phyloP scores from a whole-genome alignment of 2,113 vertebrate genomes.

The Phyllopteryx taeniolatus region DNA sequence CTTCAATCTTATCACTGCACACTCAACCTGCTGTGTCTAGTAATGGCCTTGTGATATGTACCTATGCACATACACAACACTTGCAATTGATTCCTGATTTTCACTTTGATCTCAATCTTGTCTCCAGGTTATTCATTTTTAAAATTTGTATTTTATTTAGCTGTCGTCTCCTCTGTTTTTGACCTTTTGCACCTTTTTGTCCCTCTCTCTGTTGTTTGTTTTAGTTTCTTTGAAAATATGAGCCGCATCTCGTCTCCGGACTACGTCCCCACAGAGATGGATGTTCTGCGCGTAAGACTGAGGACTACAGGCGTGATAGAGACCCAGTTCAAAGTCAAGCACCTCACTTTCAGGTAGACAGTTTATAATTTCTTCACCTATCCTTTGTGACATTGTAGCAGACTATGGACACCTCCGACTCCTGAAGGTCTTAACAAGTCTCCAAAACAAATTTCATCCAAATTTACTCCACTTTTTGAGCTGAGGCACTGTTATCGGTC shows the following conservation, averaged over 20 bases:
- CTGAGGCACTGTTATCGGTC: constrained; percentile 40
- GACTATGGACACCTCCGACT: not conserved
- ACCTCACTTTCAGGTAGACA: constrained; percentile 74
- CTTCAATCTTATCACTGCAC: constrained; percentile 48
- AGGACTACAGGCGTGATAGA: constrained; percentile 75
- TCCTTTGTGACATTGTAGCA: not conserved
- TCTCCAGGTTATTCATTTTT: constrained; percentile 29
- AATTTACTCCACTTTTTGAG: constrained; percentile 13
- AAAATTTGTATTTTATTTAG: not conserved
- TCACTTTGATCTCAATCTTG: constrained; percentile 56
- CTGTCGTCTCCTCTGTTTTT: constrained; percentile 2
- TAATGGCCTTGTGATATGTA: constrained; percentile 10
- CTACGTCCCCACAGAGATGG: constrained; percentile 72
- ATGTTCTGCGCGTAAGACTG: constrained; percentile 72
- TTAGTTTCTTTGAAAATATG: constrained; percentile 74
- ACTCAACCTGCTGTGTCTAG: constrained; percentile 25
- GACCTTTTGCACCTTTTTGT: constrained; percentile 1
- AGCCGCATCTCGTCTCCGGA: constrained; percentile 61
- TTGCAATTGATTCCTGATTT: constrained; percentile 19
- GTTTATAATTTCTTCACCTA: not conserved
- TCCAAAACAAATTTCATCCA: not conserved
- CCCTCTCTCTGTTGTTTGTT: not conserved
- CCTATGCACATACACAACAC: constrained; percentile 10
- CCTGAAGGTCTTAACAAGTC: not conserved
- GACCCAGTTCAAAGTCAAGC: constrained; percentile 77